Conservation (phyloP, 2,113 vertebrate genomes). For the Castor canadensis region DNA sequence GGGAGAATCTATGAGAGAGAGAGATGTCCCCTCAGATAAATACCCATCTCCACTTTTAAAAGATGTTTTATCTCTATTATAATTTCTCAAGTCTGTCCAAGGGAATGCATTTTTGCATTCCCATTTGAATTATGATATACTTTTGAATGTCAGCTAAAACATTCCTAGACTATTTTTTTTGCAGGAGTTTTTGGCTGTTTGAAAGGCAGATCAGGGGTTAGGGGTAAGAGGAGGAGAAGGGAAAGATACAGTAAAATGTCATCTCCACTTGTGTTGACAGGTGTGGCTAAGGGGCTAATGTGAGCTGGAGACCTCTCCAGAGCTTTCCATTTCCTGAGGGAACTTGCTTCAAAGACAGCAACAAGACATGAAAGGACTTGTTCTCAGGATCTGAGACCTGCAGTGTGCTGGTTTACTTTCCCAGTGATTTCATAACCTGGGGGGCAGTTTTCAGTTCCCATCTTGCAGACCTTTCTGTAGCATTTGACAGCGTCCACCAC, state of each 20-base stretch:
- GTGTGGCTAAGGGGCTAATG: constrained; percentile 12
- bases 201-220: constrained; percentile 8
- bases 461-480: not conserved
- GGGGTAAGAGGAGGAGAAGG: not conserved
- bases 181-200: not conserved
- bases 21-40: constrained; percentile 28
- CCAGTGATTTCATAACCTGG: not conserved
- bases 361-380: not conserved
- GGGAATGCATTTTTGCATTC: constrained; percentile 41
- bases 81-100: constrained; percentile 45
- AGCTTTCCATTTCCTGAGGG: constrained; percentile 19
- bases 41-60: not conserved
- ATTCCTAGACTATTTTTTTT: constrained; percentile 21
- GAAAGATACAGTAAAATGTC: not conserved
- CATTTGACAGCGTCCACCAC: not conserved
- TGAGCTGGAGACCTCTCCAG: not conserved
- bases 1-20: not conserved
- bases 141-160: constrained; percentile 44
- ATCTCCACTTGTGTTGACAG: constrained; percentile 43
- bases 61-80: constrained; percentile 50
- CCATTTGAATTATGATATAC: constrained; percentile 62
- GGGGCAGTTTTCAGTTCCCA: not conserved
- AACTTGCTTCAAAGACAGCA: constrained; percentile 39
- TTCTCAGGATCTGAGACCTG: constrained; percentile 8
- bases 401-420: not conserved